phyloP scores from a whole-genome alignment of 23 tunicate species.

The Botrylloides violaceus region DNA sequence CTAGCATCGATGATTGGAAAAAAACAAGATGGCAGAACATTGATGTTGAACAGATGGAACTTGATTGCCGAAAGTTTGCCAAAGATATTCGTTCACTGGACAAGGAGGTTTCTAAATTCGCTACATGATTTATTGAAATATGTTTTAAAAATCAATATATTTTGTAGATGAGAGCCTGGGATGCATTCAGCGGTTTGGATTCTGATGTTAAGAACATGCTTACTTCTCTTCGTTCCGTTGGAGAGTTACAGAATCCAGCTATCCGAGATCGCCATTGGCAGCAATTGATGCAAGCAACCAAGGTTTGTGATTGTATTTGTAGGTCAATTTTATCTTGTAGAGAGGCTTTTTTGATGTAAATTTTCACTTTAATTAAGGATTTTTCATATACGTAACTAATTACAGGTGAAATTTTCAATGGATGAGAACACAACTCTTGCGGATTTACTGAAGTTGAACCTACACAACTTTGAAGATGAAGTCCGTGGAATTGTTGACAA shows the following conservation, averaged over 20 bases:
- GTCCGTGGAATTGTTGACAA: conserved; percentile 94
- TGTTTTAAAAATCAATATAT: neutral
- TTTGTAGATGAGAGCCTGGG: conserved; percentile 93
- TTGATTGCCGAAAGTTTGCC: conserved; percentile 92
- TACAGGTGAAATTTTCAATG: conserved; percentile 87
- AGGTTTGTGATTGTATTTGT: conserved; percentile 26
- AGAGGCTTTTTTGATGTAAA: neutral
- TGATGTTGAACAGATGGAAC: conserved; percentile 97
- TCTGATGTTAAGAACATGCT: conserved; percentile 90
- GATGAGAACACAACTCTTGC: conserved; percentile 90
- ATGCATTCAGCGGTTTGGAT: conserved; percentile 85
- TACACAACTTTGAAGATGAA: conserved; percentile 96
- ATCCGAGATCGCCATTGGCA: conserved; percentile 97
- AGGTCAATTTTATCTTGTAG: no score
- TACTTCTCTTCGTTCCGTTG: conserved; percentile 85
- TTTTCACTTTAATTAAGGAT: neutral
- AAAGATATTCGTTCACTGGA: conserved; percentile 87
- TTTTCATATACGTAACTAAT: no score
- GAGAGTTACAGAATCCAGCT: conserved; percentile 92
- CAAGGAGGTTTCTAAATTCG: conserved; percentile 93
- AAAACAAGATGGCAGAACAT: conserved; percentile 87
- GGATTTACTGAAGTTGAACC: conserved; percentile 72
- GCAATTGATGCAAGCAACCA: conserved; percentile 94
- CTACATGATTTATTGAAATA: no score
- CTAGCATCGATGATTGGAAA: conserved; percentile 91